Evolutionary conservation across 2,797 vertebrate genomes (phyloP), one percentile per base, ranked within the genome.

Genomic region (Sebastes oblongus): DNA sequence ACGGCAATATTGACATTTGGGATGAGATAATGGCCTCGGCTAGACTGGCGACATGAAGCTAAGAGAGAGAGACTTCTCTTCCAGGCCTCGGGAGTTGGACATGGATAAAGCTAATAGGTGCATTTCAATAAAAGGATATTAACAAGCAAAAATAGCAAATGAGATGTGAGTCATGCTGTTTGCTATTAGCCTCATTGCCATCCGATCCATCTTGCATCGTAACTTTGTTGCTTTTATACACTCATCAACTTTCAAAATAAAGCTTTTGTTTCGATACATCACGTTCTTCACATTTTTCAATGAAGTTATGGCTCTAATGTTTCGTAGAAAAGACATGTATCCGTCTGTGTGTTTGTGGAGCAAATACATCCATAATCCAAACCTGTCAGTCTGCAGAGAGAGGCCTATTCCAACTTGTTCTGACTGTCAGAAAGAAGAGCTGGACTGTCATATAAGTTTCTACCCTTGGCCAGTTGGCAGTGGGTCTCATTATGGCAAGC

Each of bases 21-120:
- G 89, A 93, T 79, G 80, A 90, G 92, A 92, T 95, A 95, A 95
- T 92, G 93, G 92, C 88, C 81, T 70, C 2, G 86, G 83, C 91
- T 89, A 91, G 88, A 90, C 91, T 77, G 85, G 80, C 82, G 84
- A 90, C 91, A 86, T 71, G 29, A 82, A 52, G 55, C 77, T 66
- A 79, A 87, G 54, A 73, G 67, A 85, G 27, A 86, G 39, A 87
- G 80, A 77, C 78, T 83, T 87, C 70, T 79, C 70, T 65, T 66
- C 39, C 78, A 80, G 84, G 80, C 74, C 88, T 91, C 42, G 8
- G 73, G 83, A 90, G 85, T 78, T 78, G 77, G 34, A 72, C 65
- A 82, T 66, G 58, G 72, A 80, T 86, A 79, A 87, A 76, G 72
- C 76, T 80, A 90, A 89, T 83, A 78, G 66, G 70, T 77, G 64